These are phyloP conservation scores for Glandiceps talaboti DNA, from an alignment of 53 echinoderm and acorn worm genomes.

Conservation along the genomic window DNA sequence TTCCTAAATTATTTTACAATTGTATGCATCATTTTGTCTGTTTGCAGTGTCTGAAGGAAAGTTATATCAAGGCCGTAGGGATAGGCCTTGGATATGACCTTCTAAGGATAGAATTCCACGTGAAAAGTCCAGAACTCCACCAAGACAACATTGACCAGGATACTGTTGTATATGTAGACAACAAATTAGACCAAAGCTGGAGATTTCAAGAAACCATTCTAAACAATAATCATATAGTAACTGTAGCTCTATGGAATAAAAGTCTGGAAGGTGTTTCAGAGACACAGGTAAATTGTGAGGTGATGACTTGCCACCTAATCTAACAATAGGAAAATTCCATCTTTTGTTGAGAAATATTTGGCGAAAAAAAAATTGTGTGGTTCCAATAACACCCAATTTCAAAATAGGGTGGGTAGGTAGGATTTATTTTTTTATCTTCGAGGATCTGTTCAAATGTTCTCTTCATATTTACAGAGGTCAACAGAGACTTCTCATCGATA, in stretches of 20 bases:
- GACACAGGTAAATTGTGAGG: neutral
- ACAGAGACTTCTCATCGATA: too few species aligned
- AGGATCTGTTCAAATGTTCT: too few species aligned
- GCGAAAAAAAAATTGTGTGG: too few species aligned
- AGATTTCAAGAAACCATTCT: conserved; percentile 74
- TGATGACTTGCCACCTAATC: neutral
- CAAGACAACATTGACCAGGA: conserved; percentile 42
- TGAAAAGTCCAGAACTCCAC: conserved; percentile 27
- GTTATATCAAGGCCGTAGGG: conserved; percentile 93
- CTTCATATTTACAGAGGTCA: too few species aligned
- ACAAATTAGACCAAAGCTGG: conserved; percentile 47
- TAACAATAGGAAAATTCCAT: too few species aligned
- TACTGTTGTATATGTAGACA: conserved; percentile 64
- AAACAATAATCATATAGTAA: conserved; percentile 73
- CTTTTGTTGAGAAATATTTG: too few species aligned
- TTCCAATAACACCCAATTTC: too few species aligned
- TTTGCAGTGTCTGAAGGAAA: conserved; percentile 93
- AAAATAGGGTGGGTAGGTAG: too few species aligned
- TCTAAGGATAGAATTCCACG: conserved; percentile 66
- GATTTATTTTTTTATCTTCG: too few species aligned
- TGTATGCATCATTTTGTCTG: too few species aligned
- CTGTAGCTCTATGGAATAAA: conserved; percentile 49
- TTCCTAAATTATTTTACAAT: too few species aligned
- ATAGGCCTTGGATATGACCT: conserved; percentile 88
- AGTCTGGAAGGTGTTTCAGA: neutral